Conservation (phyloP, 2,888 invertebrate species). For the Thecophora atra region DNA sequence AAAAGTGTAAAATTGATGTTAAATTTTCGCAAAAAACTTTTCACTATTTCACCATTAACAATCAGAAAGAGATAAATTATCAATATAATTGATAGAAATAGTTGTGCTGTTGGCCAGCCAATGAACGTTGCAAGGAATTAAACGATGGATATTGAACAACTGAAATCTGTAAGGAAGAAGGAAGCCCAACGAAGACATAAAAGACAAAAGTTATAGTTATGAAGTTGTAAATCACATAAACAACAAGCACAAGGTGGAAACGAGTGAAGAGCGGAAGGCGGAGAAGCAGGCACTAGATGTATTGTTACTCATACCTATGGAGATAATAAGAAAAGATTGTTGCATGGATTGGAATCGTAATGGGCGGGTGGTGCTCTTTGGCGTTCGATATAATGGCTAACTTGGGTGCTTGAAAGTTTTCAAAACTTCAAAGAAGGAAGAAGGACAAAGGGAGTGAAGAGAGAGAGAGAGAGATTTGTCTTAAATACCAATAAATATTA, state of each 20-base stretch:
- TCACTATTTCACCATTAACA: slow-evolving; percentile 3
- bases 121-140: neutral
- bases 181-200: slow-evolving; percentile 1
- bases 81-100: slow-evolving; percentile 27
- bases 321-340: neutral
- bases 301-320: neutral
- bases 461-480: neutral
- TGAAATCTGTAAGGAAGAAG: neutral
- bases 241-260: neutral
- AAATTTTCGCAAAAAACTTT: no score
- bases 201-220: slow-evolving; percentile 29
- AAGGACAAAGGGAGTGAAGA: neutral
- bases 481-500: neutral
- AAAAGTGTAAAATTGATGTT: no score
- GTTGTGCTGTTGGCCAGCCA: neutral
- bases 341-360: neutral
- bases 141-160: neutral
- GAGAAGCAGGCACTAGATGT: neutral
- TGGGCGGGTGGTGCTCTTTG: neutral
- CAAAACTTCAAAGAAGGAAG: neutral
- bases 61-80: slow-evolving; percentile 32
- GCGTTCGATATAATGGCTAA: neutral
- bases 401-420: neutral
- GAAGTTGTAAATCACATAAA: slow-evolving; percentile 26
- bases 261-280: neutral